A percentile compares a stretch with the other conserved stretches of the same genome.
Conservation (phyloP, 2,797 vertebrate species). For the Urocyon cinereoargenteus region DNA sequence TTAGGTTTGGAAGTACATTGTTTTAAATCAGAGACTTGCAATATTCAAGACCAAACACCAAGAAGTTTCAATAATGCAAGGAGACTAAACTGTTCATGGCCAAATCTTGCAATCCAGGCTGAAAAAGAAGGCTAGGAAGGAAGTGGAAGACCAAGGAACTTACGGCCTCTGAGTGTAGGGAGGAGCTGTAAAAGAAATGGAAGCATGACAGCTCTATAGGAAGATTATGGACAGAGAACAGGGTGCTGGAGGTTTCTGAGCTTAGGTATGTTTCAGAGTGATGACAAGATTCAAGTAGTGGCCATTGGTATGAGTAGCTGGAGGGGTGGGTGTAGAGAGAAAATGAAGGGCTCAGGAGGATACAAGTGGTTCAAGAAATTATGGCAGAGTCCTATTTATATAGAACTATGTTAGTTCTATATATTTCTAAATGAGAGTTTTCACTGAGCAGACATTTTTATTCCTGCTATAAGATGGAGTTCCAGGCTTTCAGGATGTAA, state of each 20-base stretch:
- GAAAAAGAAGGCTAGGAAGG: not conserved
- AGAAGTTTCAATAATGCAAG: not conserved
- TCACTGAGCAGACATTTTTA: not conserved
- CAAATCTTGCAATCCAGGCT: not conserved
- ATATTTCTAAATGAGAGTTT: slow-evolving; percentile 24
- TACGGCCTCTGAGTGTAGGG: not conserved
- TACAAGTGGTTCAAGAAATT: not conserved
- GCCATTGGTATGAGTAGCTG: not conserved
- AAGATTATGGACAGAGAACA: not conserved
- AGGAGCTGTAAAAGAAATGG: not conserved
- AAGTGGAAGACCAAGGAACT: not conserved
- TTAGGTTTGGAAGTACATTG: not conserved
- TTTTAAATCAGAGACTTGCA: slow-evolving; percentile 17
- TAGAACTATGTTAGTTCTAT: not conserved
- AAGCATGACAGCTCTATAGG: not conserved
- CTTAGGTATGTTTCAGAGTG: not conserved
- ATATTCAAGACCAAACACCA: not conserved
- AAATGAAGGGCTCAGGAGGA: not conserved
- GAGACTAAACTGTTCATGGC: not conserved
- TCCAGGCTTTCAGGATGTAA: not conserved
- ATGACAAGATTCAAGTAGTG: not conserved
- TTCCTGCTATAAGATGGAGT: not conserved
- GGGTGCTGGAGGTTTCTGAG: not conserved
- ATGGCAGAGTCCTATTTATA: not conserved
- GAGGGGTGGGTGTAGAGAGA: not conserved